phyloP scores from a whole-genome alignment of 2,113 vertebrate genomes.

The Thamnaconus septentrionalis region DNA sequence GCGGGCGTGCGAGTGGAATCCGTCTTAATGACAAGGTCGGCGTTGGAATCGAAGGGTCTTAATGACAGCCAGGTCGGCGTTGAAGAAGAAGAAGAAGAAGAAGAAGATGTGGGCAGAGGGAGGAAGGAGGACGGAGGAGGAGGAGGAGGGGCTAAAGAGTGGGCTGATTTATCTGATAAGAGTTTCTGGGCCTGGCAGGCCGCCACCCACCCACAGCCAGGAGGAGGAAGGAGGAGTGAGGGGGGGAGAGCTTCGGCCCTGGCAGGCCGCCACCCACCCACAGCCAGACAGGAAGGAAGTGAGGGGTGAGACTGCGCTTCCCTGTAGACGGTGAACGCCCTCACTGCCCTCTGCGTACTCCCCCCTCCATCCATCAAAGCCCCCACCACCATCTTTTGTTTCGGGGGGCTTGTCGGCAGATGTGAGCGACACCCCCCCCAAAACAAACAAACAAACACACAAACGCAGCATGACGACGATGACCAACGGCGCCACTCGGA shows the following conservation, averaged over 20 bases:
- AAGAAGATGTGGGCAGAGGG: slow-evolving; percentile 14
- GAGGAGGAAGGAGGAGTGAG: too few relatives aligned
- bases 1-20: slow-evolving; percentile 13
- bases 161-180: slow-evolving; percentile 89
- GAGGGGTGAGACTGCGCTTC: slow-evolving; percentile 6
- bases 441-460: background rate
- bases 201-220: slow-evolving; percentile 6
- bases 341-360: too few relatives aligned
- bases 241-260: slow-evolving; percentile 18
- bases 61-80: too few relatives aligned
- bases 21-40: slow-evolving; percentile 80
- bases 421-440: background rate
- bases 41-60: too few relatives aligned
- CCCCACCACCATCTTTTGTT: slow-evolving; percentile 14
- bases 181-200: slow-evolving; percentile 81
- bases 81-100: slow-evolving; percentile 77
- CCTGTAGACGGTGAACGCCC: background rate
- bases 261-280: slow-evolving; percentile 1
- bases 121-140: too few relatives aligned
- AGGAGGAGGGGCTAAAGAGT: too few relatives aligned
- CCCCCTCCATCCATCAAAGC: slow-evolving; percentile 3
- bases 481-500: background rate
- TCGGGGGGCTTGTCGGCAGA: slow-evolving; percentile 11
- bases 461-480: slow-evolving; percentile 24
- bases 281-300: slow-evolving; percentile 18